Evolutionary conservation across 2,888 invertebrate genomes (phyloP).

Genomic region (Tupiocoris notatus): DNA sequence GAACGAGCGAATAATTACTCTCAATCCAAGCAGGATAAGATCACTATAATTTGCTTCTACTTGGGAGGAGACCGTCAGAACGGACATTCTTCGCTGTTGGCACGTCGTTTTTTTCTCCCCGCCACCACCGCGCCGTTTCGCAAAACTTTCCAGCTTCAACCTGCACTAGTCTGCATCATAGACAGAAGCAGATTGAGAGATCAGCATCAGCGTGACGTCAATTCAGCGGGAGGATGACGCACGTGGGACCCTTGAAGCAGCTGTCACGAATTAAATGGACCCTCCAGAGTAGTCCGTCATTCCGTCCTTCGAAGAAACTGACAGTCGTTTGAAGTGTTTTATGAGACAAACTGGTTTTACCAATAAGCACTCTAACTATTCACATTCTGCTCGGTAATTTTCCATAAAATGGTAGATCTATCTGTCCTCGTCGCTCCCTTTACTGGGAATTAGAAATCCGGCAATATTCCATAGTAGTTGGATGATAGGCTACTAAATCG

Average conservation of each 20-base stretch:
- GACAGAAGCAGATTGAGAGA: background rate
- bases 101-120: background rate
- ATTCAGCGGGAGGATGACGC: background rate
- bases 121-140: background rate
- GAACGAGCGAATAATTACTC: background rate
- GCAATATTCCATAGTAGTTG: no score
- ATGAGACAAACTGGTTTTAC: no score
- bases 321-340: no score
- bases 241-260: background rate
- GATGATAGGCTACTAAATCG: no score
- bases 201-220: background rate
- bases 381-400: no score
- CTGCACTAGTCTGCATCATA: background rate
- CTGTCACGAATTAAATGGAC: background rate
- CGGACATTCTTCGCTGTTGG: background rate
- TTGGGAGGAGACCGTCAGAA: background rate
- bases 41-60: background rate
- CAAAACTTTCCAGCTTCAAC: background rate
- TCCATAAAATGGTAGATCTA: no score
- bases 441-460: no score
- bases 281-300: background rate
- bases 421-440: no score
- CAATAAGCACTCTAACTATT: no score
- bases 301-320: background rate
- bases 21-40: background rate